These are phyloP conservation scores for Ammodytes dubius DNA, from an alignment of 2,113 vertebrate genomes.

Conservation along the genomic window DNA sequence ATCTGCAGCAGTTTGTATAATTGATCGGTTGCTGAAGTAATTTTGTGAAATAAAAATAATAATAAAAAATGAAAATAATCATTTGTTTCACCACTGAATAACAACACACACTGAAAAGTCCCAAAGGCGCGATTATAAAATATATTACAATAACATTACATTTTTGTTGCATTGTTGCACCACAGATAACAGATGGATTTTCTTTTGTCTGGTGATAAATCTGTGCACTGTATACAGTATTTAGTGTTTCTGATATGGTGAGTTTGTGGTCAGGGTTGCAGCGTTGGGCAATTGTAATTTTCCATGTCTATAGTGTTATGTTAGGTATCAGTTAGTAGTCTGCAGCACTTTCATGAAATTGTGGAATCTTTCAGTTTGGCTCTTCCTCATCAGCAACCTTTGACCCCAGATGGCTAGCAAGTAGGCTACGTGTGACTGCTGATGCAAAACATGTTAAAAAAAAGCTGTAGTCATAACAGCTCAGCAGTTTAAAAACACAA, in stretches of 20 bases:
- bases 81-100: neutral
- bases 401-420: conserved; percentile 20
- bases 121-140: neutral
- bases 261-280: neutral
- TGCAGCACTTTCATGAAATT: neutral
- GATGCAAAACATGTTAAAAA: neutral
- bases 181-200: neutral
- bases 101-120: neutral
- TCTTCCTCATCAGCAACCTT: conserved; percentile 17
- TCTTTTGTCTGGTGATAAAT: neutral
- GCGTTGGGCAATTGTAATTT: neutral
- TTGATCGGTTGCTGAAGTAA: neutral
- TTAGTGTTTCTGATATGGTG: neutral
- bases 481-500: conserved; percentile 18
- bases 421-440: neutral
- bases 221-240: neutral
- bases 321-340: neutral
- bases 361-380: too few relatives aligned
- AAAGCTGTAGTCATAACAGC: neutral
- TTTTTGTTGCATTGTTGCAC: neutral
- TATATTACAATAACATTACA: neutral
- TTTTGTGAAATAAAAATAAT: too few relatives aligned
- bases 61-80: neutral
- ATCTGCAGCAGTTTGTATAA: neutral
- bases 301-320: neutral